Conservation (phyloP, 2,888 invertebrate species). For the Steromphala cineraria region DNA sequence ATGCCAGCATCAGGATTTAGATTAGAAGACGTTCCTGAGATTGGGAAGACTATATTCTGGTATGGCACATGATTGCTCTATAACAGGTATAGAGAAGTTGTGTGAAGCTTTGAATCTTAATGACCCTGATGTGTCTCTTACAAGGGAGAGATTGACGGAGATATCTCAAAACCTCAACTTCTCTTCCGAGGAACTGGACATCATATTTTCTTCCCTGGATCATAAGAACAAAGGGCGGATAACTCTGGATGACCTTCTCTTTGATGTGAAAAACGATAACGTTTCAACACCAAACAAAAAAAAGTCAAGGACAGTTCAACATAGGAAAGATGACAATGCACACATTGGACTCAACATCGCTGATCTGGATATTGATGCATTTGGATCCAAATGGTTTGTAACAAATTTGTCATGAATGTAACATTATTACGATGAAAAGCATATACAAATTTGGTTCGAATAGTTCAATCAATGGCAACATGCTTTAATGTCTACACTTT, state of each 20-base stretch:
- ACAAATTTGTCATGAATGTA: no score
- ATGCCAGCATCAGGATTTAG: neutral
- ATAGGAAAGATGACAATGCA: no score
- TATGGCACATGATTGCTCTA: neutral
- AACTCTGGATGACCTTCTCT: conserved; percentile 40
- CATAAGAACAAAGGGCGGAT: conserved; percentile 62
- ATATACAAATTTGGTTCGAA: no score
- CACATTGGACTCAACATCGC: no score
- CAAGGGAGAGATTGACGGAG: conserved; percentile 43
- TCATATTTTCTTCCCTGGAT: conserved; percentile 60
- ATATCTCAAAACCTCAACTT: conserved; percentile 51
- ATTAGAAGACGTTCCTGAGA: neutral
- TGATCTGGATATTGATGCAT: no score
- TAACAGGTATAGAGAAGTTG: neutral
- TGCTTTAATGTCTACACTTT: no score
- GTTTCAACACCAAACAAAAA: neutral
- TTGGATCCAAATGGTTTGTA: no score
- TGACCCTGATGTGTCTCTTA: conserved; percentile 30
- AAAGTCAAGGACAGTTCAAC: no score
- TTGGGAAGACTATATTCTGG: neutral
- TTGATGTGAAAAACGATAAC: neutral
- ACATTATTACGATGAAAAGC: no score
- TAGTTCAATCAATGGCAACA: no score
- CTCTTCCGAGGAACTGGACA: conserved; percentile 55
- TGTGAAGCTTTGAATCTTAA: neutral